Evolutionary conservation across 2,888 invertebrate species (phyloP).

Genomic region (Osedax frankpressi): DNA sequence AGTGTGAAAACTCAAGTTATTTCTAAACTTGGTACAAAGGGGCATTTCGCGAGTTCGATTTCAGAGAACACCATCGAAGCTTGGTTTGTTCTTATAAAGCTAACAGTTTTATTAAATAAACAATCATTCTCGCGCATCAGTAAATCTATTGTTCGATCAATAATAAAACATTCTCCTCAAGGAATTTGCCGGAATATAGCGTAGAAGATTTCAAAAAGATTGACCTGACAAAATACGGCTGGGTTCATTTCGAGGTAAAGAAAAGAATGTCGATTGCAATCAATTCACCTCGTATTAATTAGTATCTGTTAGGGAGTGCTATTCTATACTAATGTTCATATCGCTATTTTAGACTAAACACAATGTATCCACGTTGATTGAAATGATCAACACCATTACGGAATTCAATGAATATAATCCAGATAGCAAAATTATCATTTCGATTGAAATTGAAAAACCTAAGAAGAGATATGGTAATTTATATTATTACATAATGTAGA

Average conservation of each 20-base stretch:
- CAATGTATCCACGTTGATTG: not conserved
- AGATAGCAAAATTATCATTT: not conserved
- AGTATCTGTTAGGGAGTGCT: no score
- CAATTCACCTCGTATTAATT: no score
- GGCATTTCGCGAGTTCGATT: not conserved
- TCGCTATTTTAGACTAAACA: not conserved
- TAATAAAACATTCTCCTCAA: no score
- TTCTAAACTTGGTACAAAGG: not conserved
- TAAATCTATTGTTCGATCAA: no score
- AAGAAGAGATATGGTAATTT: not conserved
- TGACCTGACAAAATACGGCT: not conserved
- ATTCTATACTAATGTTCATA: no score
- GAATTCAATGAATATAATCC: not conserved
- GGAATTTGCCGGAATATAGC: not conserved
- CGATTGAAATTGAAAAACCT: not conserved
- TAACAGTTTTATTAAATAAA: no score
- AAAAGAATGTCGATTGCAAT: no score
- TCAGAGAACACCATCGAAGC: not conserved
- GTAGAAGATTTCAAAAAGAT: not conserved
- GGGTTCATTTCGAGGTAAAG: not conserved
- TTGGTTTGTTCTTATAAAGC: not conserved
- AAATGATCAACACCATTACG: not conserved
- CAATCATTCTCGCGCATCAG: no score
- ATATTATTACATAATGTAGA: no score
- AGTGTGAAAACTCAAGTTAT: no score